These are phyloP conservation scores for Noctilio leporinus DNA, from an alignment of 2,113 vertebrate species.

Conservation along the genomic window DNA sequence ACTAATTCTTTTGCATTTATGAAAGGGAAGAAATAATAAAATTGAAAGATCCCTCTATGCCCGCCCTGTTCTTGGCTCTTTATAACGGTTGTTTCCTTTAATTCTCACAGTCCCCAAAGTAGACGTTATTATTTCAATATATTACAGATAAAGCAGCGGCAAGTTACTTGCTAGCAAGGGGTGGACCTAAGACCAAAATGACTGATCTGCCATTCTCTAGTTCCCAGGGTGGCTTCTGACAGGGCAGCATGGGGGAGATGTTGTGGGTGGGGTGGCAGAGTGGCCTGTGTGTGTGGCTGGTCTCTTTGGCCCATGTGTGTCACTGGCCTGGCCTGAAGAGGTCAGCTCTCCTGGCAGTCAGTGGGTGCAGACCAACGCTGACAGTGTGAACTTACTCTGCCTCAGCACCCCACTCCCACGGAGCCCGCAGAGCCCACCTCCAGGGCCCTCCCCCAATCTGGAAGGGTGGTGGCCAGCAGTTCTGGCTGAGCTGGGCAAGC, in stretches of 20 bases:
- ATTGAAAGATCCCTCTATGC: background rate
- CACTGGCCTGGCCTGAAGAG: background rate
- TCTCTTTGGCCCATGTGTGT: background rate
- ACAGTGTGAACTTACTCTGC: too few relatives aligned
- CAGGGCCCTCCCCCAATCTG: background rate
- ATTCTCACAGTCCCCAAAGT: background rate
- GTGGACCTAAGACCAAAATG: rapidly evolving
- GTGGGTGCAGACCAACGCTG: background rate
- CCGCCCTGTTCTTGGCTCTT: background rate
- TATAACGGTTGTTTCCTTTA: background rate
- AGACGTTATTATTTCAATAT: background rate
- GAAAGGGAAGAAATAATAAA: background rate
- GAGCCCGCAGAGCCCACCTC: background rate
- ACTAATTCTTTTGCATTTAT: background rate
- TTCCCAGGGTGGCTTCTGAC: background rate
- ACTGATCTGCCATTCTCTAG: too few relatives aligned
- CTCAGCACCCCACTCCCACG: too few relatives aligned
- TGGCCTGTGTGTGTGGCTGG: background rate
- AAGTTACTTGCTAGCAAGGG: background rate
- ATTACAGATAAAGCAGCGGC: background rate
- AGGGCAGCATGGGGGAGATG: background rate
- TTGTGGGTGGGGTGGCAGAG: background rate
- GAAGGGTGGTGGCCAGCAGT: background rate
- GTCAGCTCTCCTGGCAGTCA: background rate
- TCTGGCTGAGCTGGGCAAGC: background rate